Base-by-base conservation (phyloP, 2,113 vertebrate species). In the Puntigrus tetrazona region DNA sequence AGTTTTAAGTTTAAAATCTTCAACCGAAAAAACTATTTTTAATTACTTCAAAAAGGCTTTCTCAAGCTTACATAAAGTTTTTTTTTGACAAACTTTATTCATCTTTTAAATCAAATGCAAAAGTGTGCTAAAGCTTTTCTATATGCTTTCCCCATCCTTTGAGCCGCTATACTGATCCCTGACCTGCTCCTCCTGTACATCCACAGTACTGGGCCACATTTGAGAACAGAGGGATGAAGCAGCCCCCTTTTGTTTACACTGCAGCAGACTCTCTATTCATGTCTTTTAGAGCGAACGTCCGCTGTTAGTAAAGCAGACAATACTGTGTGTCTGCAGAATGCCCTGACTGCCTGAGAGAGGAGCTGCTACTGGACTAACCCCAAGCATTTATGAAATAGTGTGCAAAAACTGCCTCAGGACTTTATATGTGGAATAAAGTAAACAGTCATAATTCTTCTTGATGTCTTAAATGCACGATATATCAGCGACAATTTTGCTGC, bases 181-280 rank as follows among this genome's bases (percentile, higher is more conserved):
- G 67, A 78, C 38, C 69, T 80, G 59, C 67, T 83, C 36, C 45
- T 81, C 50, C 59, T 77, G 80, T 70, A 55, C 38, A 16, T 55
- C 38, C 61, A 75, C 29, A 36, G 36, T 84, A 50, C 59, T n/a
- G 63, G 36, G 61, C 10, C 55, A 86, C 61, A 84, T 57, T 78
- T 72, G 27, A 50, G 80, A 84, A 34, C 22, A 29, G 52, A 78
- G 29, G 25, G 31, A 85, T 83, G 22, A 84, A 87, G 82, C 65
- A 70, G 70, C 67, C 14, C 81, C 38, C 72, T 38, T 75, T 85
- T 84, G 85, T 89, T 86, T 87, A 70, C 77, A 82, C 83, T 86
- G 79, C 72, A 52, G 65, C 34, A 74, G 69, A 83, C 27, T 81
- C 82, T 88, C 75, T 83, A 52, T 88, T 87, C 86, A 86, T 74